phyloP scores from a whole-genome alignment of 2,113 vertebrate genomes.

The Castor canadensis region DNA sequence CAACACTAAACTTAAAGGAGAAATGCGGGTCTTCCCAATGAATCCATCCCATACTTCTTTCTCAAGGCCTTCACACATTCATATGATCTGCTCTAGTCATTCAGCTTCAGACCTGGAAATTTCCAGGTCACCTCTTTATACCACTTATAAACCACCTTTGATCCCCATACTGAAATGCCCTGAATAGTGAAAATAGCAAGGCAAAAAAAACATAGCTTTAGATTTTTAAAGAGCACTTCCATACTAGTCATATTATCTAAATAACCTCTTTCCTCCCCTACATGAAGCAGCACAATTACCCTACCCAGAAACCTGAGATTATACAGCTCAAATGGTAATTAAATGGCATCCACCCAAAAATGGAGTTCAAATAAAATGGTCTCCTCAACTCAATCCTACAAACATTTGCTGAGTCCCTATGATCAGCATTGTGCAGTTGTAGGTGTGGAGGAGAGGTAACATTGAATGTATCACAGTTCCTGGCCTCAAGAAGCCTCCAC shows the following conservation, averaged over 20 bases:
- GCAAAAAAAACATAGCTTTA: background rate
- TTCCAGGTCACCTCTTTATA: background rate
- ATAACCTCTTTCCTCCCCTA: background rate
- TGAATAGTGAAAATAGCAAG: conserved; percentile 3
- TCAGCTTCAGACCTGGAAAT: background rate
- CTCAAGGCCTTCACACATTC: background rate
- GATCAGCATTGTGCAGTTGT: background rate
- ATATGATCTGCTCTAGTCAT: background rate
- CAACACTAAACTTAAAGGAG: background rate
- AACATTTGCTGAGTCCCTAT: background rate
- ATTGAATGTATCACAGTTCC: background rate
- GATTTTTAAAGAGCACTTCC: background rate
- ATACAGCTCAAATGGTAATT: background rate
- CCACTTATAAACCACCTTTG: background rate
- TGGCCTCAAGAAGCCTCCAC: background rate
- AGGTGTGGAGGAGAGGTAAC: background rate
- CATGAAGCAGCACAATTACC: background rate
- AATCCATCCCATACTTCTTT: background rate
- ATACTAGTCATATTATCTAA: background rate
- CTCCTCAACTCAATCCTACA: background rate
- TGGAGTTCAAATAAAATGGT: background rate
- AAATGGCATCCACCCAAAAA: background rate
- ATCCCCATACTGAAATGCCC: background rate
- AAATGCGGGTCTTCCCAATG: background rate
- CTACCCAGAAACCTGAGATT: background rate